Percentiles rank a stretch among this genome's conserved stretches.
These are phyloP conservation scores for Porites evermanni DNA, from an alignment of 92 coral and sea anemone species.

Conservation along the genomic window DNA sequence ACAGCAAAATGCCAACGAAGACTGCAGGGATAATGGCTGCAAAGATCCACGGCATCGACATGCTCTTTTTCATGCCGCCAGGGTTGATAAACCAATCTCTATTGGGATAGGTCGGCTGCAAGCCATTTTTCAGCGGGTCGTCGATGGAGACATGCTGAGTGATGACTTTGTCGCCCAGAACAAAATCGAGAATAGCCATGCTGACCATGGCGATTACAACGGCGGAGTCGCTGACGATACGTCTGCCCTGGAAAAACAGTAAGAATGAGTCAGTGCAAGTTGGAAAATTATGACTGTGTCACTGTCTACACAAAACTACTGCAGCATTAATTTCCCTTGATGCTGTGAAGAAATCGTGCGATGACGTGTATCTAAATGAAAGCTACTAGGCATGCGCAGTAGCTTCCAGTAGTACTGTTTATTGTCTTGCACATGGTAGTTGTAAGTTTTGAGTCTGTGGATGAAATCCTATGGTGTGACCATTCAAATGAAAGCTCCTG, in stretches of 20 bases:
- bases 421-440: too few relatives aligned
- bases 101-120: conserved; percentile 72
- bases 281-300: too few relatives aligned
- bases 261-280: not conserved
- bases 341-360: too few relatives aligned
- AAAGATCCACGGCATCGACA: conserved; percentile 87
- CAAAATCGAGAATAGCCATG: conserved; percentile 75
- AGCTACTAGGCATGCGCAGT: too few relatives aligned
- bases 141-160: conserved; percentile 73
- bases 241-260: conserved; percentile 69
- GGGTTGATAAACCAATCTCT: conserved; percentile 96
- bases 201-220: conserved; percentile 87
- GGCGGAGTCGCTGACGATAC: conserved; percentile 90
- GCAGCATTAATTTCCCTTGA: too few relatives aligned
- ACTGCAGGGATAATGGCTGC: conserved; percentile 97
- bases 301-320: too few relatives aligned
- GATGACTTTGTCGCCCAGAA: conserved; percentile 73
- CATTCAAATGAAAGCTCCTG: too few relatives aligned
- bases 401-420: too few relatives aligned
- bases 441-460: too few relatives aligned
- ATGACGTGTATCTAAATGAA: too few relatives aligned
- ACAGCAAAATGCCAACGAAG: conserved; percentile 93
- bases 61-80: conserved; percentile 64
- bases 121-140: conserved; percentile 66
- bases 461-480: too few relatives aligned